Base-by-base conservation (phyloP, 1,140 invertebrate species). In the Tetramorium parvispinum region DNA sequence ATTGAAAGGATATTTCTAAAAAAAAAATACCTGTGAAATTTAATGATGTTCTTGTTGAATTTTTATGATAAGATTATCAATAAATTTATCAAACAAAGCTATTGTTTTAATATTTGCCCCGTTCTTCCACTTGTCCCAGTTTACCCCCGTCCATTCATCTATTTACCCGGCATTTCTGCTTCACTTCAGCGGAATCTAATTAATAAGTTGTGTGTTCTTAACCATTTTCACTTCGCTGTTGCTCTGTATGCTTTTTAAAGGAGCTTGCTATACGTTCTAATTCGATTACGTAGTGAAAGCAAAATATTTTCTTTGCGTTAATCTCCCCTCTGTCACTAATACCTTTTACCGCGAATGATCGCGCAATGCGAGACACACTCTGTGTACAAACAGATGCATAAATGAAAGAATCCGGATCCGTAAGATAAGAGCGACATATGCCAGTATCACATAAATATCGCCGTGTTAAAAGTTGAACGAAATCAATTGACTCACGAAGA, bases 41-140 rank as follows among this genome's bases (percentile, higher is more conserved):
- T 40, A 13, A 53, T 43, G 0, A 79, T 57, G 24, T 55, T 24
- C 27, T 24, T 70, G 18, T 79, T 8, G n/a, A 49, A 55, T 71
- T 1, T 49, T 1, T 49, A 37, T 65, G 24, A 2, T 55, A 43
- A 61, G 46, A 21, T 61, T 18, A 61, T 37, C 2, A 79, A 68
- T 79, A 79, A 79, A 79, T 68, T 55, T 21, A 6, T 66, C n/a
- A 51, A 66, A 59, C 57, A 18, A 37, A 46, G 16, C 37, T 51
- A 53, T 53, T 68, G n/a, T 24, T 51, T 37, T 53, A 6, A 53
- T 61, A 55, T 40, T 81, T 13, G 18, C 8, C 21, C 40, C 1
- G 5, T 53, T 55, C 7, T 71, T 57, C 37, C 78, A 71, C 18
- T 71, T 57, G 49, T 32, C 18, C 65, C 49, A 70, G 65, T 40